A percentile compares a stretch with the other conserved stretches of the same genome.
Conservation (phyloP, 2,113 vertebrate genomes). For the Trematocara unimaculatum region DNA sequence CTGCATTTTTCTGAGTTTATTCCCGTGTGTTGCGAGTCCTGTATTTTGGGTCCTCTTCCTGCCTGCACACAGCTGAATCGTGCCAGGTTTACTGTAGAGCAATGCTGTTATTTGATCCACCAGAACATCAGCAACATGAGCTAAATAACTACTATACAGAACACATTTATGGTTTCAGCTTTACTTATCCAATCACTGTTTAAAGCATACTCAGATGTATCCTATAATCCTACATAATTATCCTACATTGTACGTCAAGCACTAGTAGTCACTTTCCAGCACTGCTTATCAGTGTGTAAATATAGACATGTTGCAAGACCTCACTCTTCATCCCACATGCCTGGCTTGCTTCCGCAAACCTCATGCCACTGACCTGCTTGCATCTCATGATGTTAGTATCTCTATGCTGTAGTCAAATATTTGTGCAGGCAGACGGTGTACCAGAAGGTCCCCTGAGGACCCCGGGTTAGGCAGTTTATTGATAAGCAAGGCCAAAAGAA, state of each 20-base stretch:
- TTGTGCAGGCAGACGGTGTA: slow-evolving; percentile 24
- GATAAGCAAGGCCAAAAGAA: slow-evolving; percentile 29
- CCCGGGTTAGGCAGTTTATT: background rate
- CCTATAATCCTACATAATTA: background rate
- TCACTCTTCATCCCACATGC: background rate
- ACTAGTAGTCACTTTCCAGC: background rate
- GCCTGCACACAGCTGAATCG: background rate
- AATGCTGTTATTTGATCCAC: background rate
- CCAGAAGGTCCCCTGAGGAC: slow-evolving; percentile 7
- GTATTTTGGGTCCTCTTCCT: background rate
- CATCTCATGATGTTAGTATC: slow-evolving; percentile 22
- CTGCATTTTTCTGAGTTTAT: background rate
- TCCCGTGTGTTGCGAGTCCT: background rate
- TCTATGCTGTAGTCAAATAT: slow-evolving; percentile 50
- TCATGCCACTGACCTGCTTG: slow-evolving; percentile 47
- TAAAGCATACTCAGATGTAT: background rate
- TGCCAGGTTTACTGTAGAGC: background rate
- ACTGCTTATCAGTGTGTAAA: background rate
- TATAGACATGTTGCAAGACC: background rate
- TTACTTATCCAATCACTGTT: background rate
- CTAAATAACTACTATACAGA: background rate
- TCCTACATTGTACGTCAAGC: background rate
- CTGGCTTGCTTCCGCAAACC: slow-evolving; percentile 7
- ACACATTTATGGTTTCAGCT: background rate
- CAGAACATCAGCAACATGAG: background rate